Base-by-base conservation (phyloP, 2,797 vertebrate genomes). In the Bufotes viridis region DNA sequence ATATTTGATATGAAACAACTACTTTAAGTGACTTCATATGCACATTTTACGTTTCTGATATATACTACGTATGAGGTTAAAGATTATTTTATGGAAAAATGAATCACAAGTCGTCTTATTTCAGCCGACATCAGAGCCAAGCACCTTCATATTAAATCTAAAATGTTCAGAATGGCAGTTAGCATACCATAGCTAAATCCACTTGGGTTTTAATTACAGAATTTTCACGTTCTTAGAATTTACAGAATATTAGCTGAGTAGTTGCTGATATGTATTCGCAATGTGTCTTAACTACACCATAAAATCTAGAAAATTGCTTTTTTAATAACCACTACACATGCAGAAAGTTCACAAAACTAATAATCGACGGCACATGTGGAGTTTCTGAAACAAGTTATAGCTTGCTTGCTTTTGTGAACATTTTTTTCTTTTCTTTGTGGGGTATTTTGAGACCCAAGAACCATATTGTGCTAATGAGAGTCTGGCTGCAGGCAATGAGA, bases 151-250 rank as follows among this genome's bases (percentile, higher is more conserved):
- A 88, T 78, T 55, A 79, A 58, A 84, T 78, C 11, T 42, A 58
- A 88, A 88, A 88, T 84, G 82, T 53, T 55, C 20, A 53, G 67
- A 63, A 81, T 81, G n/a, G 20, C 74, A 79, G 69, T 86, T 76
- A n/a, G 78, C 60, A 84, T 81, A 75, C 69, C 24, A 1, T 34
- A 34, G 34, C 34, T 34, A 55, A n/a, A 78, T 60, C 69, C 84
- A 69, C 78, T 67, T 88, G 78, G 78, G 82, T 74, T 81, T 88
- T 88, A 88, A 81, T 88, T 85, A 85, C 76, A 75, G 76, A 85
- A 85, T 78, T 81, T 65, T 67, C 84, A 61, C 55, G 53, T 74
- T 88, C 34, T 79, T 79, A 49, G n/a, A 88, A 51, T 79, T 18
- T 88, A 78, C 65, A 81, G 82, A 84, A 69, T 60, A 80, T 51